A percentile compares a stretch with the other conserved stretches of the same genome.
phyloP scores from a whole-genome alignment of 2,888 invertebrate species.

The Dexiosoma caninum region DNA sequence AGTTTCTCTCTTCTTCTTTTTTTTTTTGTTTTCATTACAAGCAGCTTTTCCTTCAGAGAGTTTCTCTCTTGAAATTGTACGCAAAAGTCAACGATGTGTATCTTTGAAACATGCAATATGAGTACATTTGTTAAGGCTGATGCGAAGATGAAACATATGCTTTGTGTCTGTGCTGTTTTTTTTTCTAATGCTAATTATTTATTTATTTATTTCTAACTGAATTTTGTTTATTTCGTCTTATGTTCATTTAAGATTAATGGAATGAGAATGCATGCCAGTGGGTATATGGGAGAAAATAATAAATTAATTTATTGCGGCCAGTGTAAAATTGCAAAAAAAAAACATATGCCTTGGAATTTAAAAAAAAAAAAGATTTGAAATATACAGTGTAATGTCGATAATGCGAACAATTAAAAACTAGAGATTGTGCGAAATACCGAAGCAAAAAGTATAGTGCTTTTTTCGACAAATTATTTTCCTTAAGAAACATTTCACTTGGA shows the following conservation, averaged over 20 bases:
- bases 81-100: slow-evolving; percentile 72
- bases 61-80: slow-evolving; percentile 51
- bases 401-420: too few relatives aligned
- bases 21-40: too few relatives aligned
- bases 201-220: neutral
- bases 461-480: too few relatives aligned
- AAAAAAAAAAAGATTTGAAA: too few relatives aligned
- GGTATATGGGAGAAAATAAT: slow-evolving; percentile 8
- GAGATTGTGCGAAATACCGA: too few relatives aligned
- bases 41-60: slow-evolving; percentile 40
- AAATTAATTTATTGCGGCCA: slow-evolving; percentile 9
- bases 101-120: slow-evolving; percentile 69
- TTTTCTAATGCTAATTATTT: neutral
- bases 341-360: too few relatives aligned
- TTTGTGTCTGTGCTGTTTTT: neutral
- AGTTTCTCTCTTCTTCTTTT: slow-evolving; percentile 2
- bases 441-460: too few relatives aligned
- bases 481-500: too few relatives aligned
- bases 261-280: slow-evolving; percentile 20
- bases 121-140: slow-evolving; percentile 40
- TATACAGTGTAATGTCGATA: too few relatives aligned
- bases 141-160: slow-evolving; percentile 40
- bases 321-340: too few relatives aligned
- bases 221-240: slow-evolving; percentile 14
- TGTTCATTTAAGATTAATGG: neutral